Conservation (phyloP, 1,140 invertebrate species). For the Zophobas atratus region DNA sequence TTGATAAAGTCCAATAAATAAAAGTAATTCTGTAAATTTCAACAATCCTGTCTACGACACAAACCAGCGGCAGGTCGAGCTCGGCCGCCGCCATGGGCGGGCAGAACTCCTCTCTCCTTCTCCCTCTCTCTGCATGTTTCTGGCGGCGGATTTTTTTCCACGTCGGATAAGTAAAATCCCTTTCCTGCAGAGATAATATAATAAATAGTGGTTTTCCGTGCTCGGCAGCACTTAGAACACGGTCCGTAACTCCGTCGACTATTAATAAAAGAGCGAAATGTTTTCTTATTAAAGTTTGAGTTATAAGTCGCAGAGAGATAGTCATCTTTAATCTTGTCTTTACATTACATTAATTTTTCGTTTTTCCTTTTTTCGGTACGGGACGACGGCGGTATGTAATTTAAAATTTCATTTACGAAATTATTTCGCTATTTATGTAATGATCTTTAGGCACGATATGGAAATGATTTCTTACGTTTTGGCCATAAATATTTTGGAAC, state of each 20-base stretch:
- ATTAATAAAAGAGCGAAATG: slow-evolving; percentile 59
- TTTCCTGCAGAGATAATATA: slow-evolving; percentile 48
- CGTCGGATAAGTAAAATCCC: slow-evolving; percentile 21
- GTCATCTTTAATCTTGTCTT: slow-evolving; percentile 63
- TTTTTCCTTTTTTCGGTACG: slow-evolving; percentile 48
- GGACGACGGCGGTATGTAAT: slow-evolving; percentile 54
- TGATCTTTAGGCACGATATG: slow-evolving; percentile 44
- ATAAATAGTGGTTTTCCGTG: slow-evolving; percentile 54
- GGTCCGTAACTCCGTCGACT: slow-evolving; percentile 51
- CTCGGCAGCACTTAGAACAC: slow-evolving; percentile 52
- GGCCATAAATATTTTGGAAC: slow-evolving; percentile 30
- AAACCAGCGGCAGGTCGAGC: too few species aligned
- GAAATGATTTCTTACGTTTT: slow-evolving; percentile 38
- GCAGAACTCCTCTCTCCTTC: not conserved
- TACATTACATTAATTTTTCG: slow-evolving; percentile 59
- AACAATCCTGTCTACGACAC: too few species aligned
- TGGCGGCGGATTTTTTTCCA: slow-evolving; percentile 25
- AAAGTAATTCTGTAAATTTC: too few species aligned
- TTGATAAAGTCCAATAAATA: too few species aligned
- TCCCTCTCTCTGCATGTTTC: not conserved
- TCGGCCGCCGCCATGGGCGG: not conserved
- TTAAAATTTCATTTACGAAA: slow-evolving; percentile 61
- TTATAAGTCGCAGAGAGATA: slow-evolving; percentile 61
- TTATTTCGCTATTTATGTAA: slow-evolving; percentile 49
- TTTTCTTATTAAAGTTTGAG: slow-evolving; percentile 63